These are phyloP conservation scores for Cryptus armator DNA, from an alignment of 2,888 invertebrate genomes.

Conservation along the genomic window DNA sequence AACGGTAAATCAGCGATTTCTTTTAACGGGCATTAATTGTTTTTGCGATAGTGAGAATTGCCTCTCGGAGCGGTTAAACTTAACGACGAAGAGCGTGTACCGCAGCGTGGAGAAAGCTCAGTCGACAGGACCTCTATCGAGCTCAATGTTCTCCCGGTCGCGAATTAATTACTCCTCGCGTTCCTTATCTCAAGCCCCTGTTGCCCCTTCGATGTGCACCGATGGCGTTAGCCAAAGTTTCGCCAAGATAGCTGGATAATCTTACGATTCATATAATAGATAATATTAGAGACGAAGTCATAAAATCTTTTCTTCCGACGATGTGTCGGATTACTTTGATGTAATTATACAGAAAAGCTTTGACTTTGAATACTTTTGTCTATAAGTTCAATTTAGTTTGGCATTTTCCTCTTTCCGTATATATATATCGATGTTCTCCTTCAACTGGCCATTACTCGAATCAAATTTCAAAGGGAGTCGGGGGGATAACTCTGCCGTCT, in stretches of 20 bases:
- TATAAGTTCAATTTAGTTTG: neutral
- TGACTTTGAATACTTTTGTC: no score
- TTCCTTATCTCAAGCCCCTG: slow-evolving; percentile 66
- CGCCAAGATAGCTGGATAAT: slow-evolving; percentile 45
- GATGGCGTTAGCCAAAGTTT: slow-evolving; percentile 36
- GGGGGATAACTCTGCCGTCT: neutral
- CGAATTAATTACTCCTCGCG: slow-evolving; percentile 68
- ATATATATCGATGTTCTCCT: neutral
- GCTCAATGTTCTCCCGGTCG: slow-evolving; percentile 70
- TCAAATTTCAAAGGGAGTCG: neutral
- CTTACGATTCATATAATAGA: slow-evolving; percentile 35
- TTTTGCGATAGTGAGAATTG: slow-evolving; percentile 84
- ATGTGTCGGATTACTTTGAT: neutral
- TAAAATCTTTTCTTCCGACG: neutral
- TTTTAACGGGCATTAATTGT: slow-evolving; percentile 85
- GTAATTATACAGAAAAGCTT: neutral
- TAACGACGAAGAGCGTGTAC: slow-evolving; percentile 70
- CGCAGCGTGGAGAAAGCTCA: slow-evolving; percentile 43
- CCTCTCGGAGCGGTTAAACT: slow-evolving; percentile 75
- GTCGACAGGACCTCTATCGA: slow-evolving; percentile 42
- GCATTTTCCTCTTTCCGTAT: neutral
- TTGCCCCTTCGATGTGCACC: slow-evolving; percentile 46
- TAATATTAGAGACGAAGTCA: neutral
- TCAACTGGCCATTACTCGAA: neutral
- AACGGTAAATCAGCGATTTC: slow-evolving; percentile 84